Evolutionary conservation across 2,113 vertebrate species (phyloP).

Genomic region (Ahaetulla prasina): DNA sequence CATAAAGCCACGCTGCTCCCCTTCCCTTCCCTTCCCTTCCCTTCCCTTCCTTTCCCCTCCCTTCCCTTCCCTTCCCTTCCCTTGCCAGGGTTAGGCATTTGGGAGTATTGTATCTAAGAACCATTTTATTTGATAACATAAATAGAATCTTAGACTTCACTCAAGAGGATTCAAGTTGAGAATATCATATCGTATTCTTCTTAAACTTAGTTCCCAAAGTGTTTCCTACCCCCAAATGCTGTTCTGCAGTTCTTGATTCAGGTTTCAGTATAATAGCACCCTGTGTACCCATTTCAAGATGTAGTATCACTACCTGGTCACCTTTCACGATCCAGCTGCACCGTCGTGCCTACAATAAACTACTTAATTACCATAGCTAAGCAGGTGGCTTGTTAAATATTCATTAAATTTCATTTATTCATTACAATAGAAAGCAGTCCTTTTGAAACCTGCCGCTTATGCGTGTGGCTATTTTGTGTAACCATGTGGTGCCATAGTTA

Average conservation of each 20-base stretch:
- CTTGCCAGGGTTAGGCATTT: background rate
- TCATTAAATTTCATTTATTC: conserved; percentile 33
- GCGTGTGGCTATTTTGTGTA: conserved; percentile 32
- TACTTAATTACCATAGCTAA: conserved; percentile 28
- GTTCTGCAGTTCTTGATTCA: background rate
- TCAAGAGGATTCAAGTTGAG: background rate
- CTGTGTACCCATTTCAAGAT: background rate
- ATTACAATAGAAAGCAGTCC: conserved; percentile 20
- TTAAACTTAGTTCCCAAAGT: background rate
- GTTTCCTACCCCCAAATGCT: background rate
- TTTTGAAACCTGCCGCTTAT: conserved; percentile 25
- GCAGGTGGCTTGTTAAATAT: conserved; percentile 35
- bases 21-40: no score
- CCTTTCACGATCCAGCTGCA: conserved; percentile 21
- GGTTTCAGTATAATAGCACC: background rate
- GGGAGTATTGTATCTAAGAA: background rate
- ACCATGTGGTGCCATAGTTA: conserved; percentile 28
- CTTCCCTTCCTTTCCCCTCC: no score
- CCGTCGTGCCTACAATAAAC: conserved; percentile 11
- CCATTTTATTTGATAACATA: background rate
- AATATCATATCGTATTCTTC: background rate
- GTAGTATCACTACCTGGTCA: conserved; percentile 4
- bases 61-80: background rate
- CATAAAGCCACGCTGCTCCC: background rate
- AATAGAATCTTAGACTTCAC: background rate